These are phyloP conservation scores for Metallyticus violacea DNA, from an alignment of 2,888 invertebrate genomes.

Conservation along the genomic window DNA sequence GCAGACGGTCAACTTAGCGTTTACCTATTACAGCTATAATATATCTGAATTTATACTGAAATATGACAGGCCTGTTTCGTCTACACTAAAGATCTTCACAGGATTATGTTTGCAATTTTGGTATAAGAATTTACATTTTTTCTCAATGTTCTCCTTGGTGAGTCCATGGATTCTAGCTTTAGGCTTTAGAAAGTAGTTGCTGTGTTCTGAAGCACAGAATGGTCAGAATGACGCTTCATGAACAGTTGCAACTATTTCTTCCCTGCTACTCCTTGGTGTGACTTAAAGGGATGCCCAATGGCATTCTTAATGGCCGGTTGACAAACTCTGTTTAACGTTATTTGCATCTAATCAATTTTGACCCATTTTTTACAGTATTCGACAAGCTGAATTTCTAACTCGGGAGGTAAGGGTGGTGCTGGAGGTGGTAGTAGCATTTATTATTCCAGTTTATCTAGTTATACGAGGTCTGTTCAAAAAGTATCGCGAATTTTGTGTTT, in stretches of 20 bases:
- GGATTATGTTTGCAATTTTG: no score
- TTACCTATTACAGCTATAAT: constrained; percentile 40
- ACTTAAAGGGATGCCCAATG: not conserved
- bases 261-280: not conserved
- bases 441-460: no score
- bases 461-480: no score
- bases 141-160: not conserved
- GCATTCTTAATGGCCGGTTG: not conserved
- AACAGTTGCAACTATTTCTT: not conserved
- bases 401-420: not conserved
- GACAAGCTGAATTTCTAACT: not conserved
- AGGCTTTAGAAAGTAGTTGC: no score
- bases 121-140: no score
- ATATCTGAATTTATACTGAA: constrained; percentile 31
- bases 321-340: not conserved
- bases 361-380: not conserved
- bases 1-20: constrained; percentile 39
- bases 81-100: constrained; percentile 20
- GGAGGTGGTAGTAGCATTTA: no score
- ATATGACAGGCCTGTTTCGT: constrained; percentile 43
- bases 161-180: not conserved
- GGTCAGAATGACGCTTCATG: not conserved
- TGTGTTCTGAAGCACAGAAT: no score
- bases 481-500: no score
- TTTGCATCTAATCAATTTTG: not conserved